These are phyloP conservation scores for Astropecten irregularis DNA, from an alignment of 53 echinoderm and acorn worm genomes.

Conservation along the genomic window DNA sequence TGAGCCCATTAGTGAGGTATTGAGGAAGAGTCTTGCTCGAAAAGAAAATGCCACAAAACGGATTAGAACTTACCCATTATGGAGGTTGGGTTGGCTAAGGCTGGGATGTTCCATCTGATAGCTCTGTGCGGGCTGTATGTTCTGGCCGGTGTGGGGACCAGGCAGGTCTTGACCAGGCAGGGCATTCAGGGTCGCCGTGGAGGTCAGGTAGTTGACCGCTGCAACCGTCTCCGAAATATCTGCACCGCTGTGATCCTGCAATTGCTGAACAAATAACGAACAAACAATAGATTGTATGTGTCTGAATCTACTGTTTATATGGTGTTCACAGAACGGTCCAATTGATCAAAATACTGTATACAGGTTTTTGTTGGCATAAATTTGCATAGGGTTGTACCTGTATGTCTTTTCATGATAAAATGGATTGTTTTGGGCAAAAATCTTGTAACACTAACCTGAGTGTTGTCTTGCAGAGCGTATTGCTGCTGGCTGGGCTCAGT, in stretches of 20 bases:
- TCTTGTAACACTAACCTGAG: neutral
- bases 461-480: neutral
- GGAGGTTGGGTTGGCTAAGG: neutral
- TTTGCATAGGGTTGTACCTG: neutral
- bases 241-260: neutral
- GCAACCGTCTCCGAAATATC: neutral
- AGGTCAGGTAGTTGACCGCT: constrained; percentile 10
- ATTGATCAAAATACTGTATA: no score
- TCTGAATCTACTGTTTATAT: neutral
- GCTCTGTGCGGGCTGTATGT: neutral
- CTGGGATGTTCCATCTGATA: neutral
- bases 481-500: neutral
- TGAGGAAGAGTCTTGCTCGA: no score
- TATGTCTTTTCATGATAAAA: neutral
- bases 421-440: neutral
- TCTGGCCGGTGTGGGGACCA: neutral
- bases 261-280: neutral
- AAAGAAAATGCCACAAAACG: no score
- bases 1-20: no score
- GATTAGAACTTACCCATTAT: neutral
- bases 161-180: neutral
- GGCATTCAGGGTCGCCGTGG: neutral
- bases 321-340: neutral
- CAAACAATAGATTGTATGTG: neutral
- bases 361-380: neutral